Conservation (phyloP, 2,113 vertebrate genomes). For the Indicator indicator region DNA sequence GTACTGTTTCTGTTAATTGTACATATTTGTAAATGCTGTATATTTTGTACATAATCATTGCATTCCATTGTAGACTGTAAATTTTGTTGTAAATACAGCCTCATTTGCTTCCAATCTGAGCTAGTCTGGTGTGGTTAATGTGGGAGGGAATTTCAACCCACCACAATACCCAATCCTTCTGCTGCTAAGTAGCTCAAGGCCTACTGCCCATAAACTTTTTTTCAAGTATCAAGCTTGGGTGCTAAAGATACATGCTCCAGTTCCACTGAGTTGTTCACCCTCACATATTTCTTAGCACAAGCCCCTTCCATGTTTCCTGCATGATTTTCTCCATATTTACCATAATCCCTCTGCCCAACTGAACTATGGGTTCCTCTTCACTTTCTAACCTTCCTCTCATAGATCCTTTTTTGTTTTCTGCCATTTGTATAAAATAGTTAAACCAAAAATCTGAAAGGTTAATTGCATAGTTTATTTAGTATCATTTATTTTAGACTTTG, state of each 20-base stretch:
- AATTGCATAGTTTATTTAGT: background rate
- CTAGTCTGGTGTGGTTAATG: too few relatives aligned
- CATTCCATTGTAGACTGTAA: too few relatives aligned
- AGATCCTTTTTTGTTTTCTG: background rate
- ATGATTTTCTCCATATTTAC: background rate
- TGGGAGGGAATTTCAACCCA: too few relatives aligned
- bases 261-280: background rate
- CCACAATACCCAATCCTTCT: background rate
- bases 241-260: background rate
- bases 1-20: too few relatives aligned
- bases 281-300: accelerated
- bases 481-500: background rate
- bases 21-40: too few relatives aligned
- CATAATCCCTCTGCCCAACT: background rate
- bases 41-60: too few relatives aligned
- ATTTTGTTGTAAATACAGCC: too few relatives aligned
- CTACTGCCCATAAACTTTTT: background rate
- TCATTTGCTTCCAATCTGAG: too few relatives aligned
- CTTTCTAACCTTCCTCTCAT: background rate
- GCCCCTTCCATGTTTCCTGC: background rate
- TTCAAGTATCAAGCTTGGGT: background rate
- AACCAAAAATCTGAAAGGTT: conserved; percentile 4
- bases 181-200: background rate
- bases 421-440: background rate
- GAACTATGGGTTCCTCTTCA: background rate